A percentile compares a stretch with the other conserved stretches of the same genome.
Evolutionary conservation across 2,113 vertebrate species (phyloP).

Genomic region (Channa argus): DNA sequence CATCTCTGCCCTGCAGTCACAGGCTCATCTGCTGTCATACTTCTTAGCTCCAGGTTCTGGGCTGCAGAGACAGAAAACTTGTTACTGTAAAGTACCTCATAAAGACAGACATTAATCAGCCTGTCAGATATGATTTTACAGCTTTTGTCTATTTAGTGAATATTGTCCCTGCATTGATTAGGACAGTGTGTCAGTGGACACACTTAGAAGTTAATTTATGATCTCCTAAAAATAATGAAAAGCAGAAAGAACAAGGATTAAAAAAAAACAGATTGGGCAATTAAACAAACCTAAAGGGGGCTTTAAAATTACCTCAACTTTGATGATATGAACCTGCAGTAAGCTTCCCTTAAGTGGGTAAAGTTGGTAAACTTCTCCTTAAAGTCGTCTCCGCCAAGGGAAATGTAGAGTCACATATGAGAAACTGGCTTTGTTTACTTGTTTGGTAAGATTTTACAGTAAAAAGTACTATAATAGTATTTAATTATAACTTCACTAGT

Average conservation of each 20-base stretch:
- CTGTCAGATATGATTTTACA: constrained; percentile 22
- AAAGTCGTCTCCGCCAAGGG: no score
- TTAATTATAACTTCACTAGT: no score
- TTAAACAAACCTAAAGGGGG: constrained; percentile 47
- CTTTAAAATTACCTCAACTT: constrained; percentile 18
- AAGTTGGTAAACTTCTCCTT: constrained; percentile 1
- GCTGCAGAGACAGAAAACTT: constrained; percentile 11
- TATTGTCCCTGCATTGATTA: constrained; percentile 34
- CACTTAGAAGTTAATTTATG: constrained; percentile 37
- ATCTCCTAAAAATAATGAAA: constrained; percentile 49
- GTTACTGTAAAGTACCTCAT: constrained; percentile 25
- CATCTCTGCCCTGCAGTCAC: constrained; percentile 36
- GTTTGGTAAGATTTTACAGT: no score
- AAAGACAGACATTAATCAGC: constrained; percentile 51
- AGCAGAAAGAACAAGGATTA: constrained; percentile 32
- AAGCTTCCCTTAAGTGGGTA: background rate
- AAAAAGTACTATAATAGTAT: no score
- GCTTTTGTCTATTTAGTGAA: constrained; percentile 44
- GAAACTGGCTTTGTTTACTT: no score
- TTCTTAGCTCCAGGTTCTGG: background rate
- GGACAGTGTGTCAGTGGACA: background rate
- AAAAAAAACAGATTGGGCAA: constrained; percentile 42
- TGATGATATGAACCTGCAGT: background rate
- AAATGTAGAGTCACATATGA: no score
- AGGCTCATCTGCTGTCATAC: constrained; percentile 11